Evolutionary conservation across 2,113 vertebrate species (phyloP).

Genomic region (Smithornis capensis): DNA sequence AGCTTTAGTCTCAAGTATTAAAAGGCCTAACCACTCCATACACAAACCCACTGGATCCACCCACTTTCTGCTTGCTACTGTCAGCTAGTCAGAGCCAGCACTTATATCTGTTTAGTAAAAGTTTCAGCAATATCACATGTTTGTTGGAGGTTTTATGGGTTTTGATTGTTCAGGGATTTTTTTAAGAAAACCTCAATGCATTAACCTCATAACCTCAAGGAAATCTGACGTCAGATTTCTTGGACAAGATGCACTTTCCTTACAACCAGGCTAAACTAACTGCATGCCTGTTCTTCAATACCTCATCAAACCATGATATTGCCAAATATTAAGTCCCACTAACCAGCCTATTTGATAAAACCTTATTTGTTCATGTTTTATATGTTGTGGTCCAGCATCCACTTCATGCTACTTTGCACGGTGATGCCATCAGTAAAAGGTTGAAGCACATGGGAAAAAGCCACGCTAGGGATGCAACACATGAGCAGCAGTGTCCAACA

Average conservation of each 20-base stretch:
- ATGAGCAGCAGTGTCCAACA: not conserved
- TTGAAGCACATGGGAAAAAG: not conserved
- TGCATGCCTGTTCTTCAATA: not conserved
- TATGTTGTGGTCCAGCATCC: not conserved
- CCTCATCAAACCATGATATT: not conserved
- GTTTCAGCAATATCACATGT: not conserved
- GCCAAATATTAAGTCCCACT: not conserved
- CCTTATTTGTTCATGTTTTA: not conserved
- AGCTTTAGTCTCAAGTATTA: not conserved
- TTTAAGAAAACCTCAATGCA: conserved; percentile 32
- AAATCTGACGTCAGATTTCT: not conserved
- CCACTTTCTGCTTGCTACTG: not conserved
- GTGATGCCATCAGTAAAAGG: not conserved
- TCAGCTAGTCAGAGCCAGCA: not conserved
- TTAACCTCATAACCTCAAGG: conserved; percentile 29
- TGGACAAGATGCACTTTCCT: not conserved
- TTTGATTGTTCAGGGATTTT: not conserved
- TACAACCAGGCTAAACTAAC: not conserved
- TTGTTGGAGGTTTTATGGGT: not conserved
- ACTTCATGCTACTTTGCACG: not conserved
- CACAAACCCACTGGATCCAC: not conserved
- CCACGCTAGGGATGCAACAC: rapidly evolving
- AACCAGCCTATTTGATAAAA: not conserved
- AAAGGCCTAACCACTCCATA: not conserved
- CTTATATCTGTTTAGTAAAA: not conserved